Evolutionary conservation across 1,140 invertebrate genomes (phyloP), one percentile per base, ranked within the genome.

Genomic region (Odontomachus brunneus): DNA sequence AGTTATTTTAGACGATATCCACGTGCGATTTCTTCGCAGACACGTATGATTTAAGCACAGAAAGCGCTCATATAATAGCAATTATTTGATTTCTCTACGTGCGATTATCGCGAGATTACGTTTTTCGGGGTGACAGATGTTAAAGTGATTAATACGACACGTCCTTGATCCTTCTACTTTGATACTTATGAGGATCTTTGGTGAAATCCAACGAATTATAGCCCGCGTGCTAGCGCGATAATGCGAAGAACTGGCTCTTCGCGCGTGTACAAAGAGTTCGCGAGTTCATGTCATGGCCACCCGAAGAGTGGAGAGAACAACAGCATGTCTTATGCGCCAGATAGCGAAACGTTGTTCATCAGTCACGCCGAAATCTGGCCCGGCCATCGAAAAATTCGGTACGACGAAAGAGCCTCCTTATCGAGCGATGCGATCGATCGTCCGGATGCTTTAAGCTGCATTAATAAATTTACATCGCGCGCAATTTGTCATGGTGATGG

Each of bases 281-380:
- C n/a, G 65, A 63, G 83, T 84, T 12, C 59, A 69, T 87, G 82
- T 87, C 86, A 87, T 53, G 86, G 85, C 5, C 85, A 53, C 29
- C n/a, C 76, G n/a, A 69, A 72, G 67, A n/a, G 73, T 22, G 66
- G n/a, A n/a, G n/a, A n/a, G n/a, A n/a, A n/a, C 57, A 33, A 3
- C n/a, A 17, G 53, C 26, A 53, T 49, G 63, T 66, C 57, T 83
- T 67, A 62, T 38, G 17, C 44, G 66, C 22, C 66, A 57, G 55
- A 60, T 80, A 84, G 15, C 29, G 24, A 11, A 57, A 24, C 11
- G 33, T 59, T 44, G 60, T 48, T 69, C 86, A 84, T 88, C 85
- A 82, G 72, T 88, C 86, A 88, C 53, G 9, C 2, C 22, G 22
- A 57, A 66, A 88, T 88, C 85, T 84, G 38, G 49, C 49, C 14